Evolutionary conservation across 2,888 invertebrate genomes (phyloP).

Genomic region (Oxytorus armatus): DNA sequence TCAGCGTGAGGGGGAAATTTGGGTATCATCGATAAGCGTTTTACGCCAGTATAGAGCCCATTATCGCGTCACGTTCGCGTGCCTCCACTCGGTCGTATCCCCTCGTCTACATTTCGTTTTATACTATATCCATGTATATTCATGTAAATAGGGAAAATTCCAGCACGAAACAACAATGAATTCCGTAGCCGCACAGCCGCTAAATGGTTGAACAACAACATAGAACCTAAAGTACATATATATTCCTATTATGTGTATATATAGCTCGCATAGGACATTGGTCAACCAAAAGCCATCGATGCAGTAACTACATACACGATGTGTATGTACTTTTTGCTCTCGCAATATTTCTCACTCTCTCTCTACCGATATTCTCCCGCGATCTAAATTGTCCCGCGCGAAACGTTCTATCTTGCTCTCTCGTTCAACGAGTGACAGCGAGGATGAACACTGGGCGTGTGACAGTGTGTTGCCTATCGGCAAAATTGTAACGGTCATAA

Average conservation of each 20-base stretch:
- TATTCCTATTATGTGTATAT: conserved; percentile 5
- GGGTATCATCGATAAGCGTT: conserved; percentile 65
- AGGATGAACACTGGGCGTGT: conserved; percentile 37
- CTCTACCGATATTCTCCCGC: background rate
- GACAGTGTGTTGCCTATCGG: conserved; percentile 63
- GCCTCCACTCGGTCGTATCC: conserved; percentile 16
- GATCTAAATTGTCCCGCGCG: conserved; percentile 18
- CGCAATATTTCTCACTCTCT: conserved; percentile 21
- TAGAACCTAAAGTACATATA: conserved; percentile 14
- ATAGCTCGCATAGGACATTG: conserved; percentile 15
- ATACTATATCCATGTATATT: background rate
- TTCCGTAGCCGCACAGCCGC: conserved; percentile 57
- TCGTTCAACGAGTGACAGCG: conserved; percentile 52
- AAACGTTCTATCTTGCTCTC: conserved; percentile 28
- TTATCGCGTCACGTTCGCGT: conserved; percentile 61
- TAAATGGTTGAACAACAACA: conserved; percentile 62
- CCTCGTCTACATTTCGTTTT: conserved; percentile 4
- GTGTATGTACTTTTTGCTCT: conserved; percentile 24
- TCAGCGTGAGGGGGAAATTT: conserved; percentile 47
- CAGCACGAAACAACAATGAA: conserved; percentile 64
- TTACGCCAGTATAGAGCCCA: conserved; percentile 51
- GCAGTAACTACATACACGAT: conserved; percentile 4
- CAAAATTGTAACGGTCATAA: conserved; percentile 64
- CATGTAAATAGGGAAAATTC: conserved; percentile 37
- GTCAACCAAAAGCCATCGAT: conserved; percentile 42